Evolutionary conservation across 2,113 vertebrate genomes (phyloP), one percentile per base, ranked within the genome.

Genomic region (Ancistrus triradiatus): DNA sequence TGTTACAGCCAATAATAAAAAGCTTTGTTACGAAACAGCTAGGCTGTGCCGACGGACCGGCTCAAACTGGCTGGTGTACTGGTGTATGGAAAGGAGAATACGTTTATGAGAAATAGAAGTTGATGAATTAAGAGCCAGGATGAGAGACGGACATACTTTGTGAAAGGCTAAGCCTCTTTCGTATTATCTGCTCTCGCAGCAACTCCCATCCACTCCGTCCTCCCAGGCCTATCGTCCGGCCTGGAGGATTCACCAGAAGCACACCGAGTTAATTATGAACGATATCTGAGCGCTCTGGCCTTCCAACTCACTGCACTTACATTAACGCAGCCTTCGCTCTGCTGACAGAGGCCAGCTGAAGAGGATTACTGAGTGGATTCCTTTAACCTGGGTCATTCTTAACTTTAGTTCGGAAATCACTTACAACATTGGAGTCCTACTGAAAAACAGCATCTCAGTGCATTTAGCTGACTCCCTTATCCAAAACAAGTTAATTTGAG

Each of bases 201-300:
- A n/a, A n/a, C n/a, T n/a, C 38, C 17, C 51, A 43, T 60, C 35
- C 24, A n/a, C 43, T 24, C n/a, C 15, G 9, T 55, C 51, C 43
- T 25, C 25, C 11, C 1, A 14, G 57, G 27, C 44, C 33, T 18
- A 25, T 47, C 8, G 22, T 7, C 24, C 27, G 35, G 17, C 46
- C 57, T 14, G 27, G 28, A 51, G 25, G 24, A 62, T 57, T 48
- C 8, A 7, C 31, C 64, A 37, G 38, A 50, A 42, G 24, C 31
- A 52, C 19, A 52, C 47, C 40, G 56, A 24, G 48, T 52, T 55
- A 68, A 68, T 68, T 64, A 63, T 40, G 58, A 44, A 40, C 8
- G 57, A 47, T 48, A 66, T 15, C 42, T 31, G 40, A 53, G 25
- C 9, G 44, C 31, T 50, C 21, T 60, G n/a, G 3, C 10, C 33